Percentiles rank a stretch among this genome's conserved stretches.
phyloP scores from a whole-genome alignment of 30 jellyfish, hydroid and myxozoan species.

The Cassiopea xamachana region DNA sequence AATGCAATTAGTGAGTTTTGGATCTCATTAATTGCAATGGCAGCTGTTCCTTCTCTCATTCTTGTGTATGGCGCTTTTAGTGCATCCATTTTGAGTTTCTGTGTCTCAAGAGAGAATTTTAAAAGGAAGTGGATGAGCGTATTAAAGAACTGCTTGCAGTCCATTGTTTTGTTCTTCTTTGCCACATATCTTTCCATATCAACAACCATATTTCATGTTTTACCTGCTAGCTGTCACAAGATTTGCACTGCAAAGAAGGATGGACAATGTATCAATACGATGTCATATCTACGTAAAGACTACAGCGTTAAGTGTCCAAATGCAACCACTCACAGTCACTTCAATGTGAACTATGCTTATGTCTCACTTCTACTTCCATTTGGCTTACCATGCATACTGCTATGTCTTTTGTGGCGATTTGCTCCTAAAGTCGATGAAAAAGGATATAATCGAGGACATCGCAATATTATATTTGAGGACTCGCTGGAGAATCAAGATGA shows the following conservation, averaged over 20 bases:
- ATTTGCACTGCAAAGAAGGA: slow-evolving; percentile 19
- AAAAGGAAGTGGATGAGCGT: neutral
- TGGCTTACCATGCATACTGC: slow-evolving; percentile 60
- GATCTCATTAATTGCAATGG: too few species aligned
- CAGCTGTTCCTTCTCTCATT: slow-evolving; percentile 22
- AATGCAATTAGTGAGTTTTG: slow-evolving; percentile 27
- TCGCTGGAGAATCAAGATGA: neutral
- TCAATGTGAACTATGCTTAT: slow-evolving; percentile 1
- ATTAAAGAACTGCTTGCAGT: slow-evolving; percentile 16
- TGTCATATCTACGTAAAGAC: slow-evolving; percentile 58
- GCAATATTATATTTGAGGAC: too few species aligned
- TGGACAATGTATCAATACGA: slow-evolving; percentile 28
- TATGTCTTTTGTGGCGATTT: slow-evolving; percentile 18
- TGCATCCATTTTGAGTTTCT: neutral
- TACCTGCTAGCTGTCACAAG: slow-evolving; percentile 60
- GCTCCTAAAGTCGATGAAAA: neutral
- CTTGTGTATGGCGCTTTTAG: neutral
- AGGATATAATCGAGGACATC: neutral
- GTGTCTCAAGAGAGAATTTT: neutral
- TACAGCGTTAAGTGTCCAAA: slow-evolving; percentile 54
- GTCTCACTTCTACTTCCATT: too few species aligned
- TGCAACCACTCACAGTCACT: neutral
- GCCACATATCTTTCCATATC: too few species aligned
- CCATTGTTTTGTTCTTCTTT: slow-evolving; percentile 37
- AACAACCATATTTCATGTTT: too few species aligned